A percentile compares a stretch with the other conserved stretches of the same genome.
phyloP scores from a whole-genome alignment of 2,888 invertebrate species.

The Calliphora vomitoria region DNA sequence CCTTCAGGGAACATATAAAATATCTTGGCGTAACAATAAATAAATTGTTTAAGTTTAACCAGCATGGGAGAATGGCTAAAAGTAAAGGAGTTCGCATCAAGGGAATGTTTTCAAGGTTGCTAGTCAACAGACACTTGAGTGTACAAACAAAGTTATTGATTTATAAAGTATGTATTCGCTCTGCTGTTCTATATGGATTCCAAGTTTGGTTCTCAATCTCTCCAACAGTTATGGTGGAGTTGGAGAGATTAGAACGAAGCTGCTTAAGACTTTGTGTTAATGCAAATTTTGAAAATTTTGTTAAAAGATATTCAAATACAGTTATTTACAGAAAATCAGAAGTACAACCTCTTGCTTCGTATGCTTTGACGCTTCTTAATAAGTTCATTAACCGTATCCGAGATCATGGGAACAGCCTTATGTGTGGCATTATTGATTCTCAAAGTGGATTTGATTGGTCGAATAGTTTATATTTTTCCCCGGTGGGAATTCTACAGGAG shows the following conservation, averaged over 20 bases:
- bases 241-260: slow-evolving; percentile 7
- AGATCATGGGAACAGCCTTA: background rate
- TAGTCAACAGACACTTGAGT: slow-evolving; percentile 6
- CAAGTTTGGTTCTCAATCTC: background rate
- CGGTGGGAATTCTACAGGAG: background rate
- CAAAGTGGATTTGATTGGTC: slow-evolving; percentile 1
- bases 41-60: background rate
- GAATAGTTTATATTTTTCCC: background rate
- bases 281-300: slow-evolving; percentile 20
- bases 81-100: background rate
- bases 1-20: background rate
- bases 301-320: slow-evolving; percentile 1
- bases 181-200: background rate
- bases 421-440: background rate
- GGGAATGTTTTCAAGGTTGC: slow-evolving; percentile 3
- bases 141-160: background rate
- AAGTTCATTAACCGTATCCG: background rate
- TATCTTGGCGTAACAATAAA: slow-evolving; percentile 20
- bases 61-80: slow-evolving; percentile 1
- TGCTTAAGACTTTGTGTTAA: slow-evolving; percentile 3
- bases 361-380: background rate
- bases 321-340: background rate
- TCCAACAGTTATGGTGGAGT: background rate
- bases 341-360: slow-evolving; percentile 1
- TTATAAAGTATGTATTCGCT: slow-evolving; percentile 14